Conservation (phyloP, 2,113 vertebrate genomes). For the Psittacara wagleri region DNA sequence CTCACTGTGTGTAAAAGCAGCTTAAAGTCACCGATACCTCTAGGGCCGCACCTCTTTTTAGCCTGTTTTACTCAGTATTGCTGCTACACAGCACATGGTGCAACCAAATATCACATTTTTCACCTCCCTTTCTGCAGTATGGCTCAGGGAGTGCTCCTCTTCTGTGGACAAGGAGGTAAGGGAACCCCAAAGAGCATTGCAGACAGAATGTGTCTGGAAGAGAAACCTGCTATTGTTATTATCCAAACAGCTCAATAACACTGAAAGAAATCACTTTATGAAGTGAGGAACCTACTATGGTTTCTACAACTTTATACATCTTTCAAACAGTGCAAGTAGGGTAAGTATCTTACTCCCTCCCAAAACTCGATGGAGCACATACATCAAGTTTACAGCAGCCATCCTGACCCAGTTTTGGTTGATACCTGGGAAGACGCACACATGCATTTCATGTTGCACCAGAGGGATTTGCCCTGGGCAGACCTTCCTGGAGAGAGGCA, state of each 20-base stretch:
- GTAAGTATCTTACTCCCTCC: background rate
- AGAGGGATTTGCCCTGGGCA: background rate
- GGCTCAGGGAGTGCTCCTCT: background rate
- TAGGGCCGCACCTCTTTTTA: background rate
- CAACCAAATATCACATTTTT: background rate
- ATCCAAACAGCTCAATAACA: background rate
- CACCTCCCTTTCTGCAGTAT: background rate
- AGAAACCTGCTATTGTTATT: background rate
- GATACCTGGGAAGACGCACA: background rate
- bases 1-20: background rate
- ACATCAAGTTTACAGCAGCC: background rate
- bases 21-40: background rate
- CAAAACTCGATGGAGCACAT: fast-evolving
- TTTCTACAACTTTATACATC: background rate
- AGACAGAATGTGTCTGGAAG: background rate
- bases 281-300: background rate
- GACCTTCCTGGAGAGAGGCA: fast-evolving
- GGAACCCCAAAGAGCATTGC: background rate
- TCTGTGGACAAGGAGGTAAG: background rate
- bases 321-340: background rate
- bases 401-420: too few species aligned
- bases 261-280: background rate
- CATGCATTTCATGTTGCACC: fast-evolving
- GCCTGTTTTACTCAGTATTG: background rate
- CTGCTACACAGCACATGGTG: background rate